These are phyloP conservation scores for Erpobdella octoculata DNA, from an alignment of 2,888 invertebrate genomes.

Conservation along the genomic window DNA sequence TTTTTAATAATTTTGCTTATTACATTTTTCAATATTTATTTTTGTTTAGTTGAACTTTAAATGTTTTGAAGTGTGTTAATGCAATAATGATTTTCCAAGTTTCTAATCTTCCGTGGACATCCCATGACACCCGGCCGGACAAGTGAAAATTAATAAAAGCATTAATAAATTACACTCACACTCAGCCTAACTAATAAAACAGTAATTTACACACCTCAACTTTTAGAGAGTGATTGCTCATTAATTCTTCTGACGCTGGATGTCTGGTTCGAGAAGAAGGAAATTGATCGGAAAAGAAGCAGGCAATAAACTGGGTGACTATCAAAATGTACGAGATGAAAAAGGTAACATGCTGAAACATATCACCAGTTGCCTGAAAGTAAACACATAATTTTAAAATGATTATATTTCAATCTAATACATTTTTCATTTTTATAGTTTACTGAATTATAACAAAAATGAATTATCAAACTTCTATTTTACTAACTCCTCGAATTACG, in stretches of 20 bases:
- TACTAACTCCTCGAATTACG: not conserved
- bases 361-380: not conserved
- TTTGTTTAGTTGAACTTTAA: too few species aligned
- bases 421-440: too few species aligned
- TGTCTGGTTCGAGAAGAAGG: not conserved
- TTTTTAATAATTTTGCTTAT: too few species aligned
- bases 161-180: not conserved
- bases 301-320: not conserved
- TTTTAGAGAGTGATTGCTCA: not conserved
- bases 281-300: not conserved
- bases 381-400: too few species aligned
- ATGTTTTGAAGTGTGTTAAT: too few species aligned
- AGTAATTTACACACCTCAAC: not conserved
- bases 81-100: too few species aligned
- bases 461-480: not conserved
- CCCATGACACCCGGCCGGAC: too few species aligned
- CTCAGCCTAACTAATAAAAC: not conserved
- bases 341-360: not conserved
- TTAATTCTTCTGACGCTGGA: not conserved
- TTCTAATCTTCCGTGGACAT: too few species aligned
- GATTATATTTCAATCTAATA: too few species aligned
- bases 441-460: too few species aligned
- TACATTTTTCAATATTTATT: too few species aligned
- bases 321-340: not conserved
- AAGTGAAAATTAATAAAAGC: too few species aligned